These are phyloP conservation scores for Epinephelus cyanopodus DNA, from an alignment of 2,113 vertebrate species.

Conservation along the genomic window DNA sequence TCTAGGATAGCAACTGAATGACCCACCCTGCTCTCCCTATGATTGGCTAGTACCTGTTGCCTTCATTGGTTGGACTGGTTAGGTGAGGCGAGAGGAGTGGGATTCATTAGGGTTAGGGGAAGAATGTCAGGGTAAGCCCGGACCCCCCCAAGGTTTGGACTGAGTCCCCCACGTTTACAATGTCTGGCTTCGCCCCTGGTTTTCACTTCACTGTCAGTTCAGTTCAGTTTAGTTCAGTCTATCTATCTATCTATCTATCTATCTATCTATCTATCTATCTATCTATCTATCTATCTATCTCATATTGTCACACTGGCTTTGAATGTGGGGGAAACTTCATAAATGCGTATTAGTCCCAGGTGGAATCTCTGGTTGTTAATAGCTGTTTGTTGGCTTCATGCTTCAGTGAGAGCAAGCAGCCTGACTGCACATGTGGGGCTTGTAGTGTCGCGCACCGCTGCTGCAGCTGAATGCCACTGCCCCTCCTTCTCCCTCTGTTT, in stretches of 20 bases:
- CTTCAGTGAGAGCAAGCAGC: conserved; percentile 31
- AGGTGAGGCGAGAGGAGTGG: no score
- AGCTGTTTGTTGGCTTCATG: conserved; percentile 47
- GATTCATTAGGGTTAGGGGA: no score
- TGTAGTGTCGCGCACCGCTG: background rate
- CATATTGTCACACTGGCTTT: background rate
- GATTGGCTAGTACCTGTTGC: no score
- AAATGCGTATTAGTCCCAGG: conserved; percentile 15
- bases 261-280: background rate
- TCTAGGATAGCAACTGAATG: no score
- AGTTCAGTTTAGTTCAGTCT: no score
- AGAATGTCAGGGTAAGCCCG: no score
- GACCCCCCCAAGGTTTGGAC: no score
- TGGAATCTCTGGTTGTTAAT: conserved; percentile 38
- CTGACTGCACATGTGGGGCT: conserved; percentile 28
- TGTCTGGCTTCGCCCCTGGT: no score
- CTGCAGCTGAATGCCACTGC: conserved; percentile 20
- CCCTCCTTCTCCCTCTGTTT: conserved; percentile 8
- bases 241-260: background rate
- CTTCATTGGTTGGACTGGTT: no score
- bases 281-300: background rate
- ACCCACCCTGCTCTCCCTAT: no score
- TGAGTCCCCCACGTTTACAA: no score
- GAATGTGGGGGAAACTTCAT: background rate
- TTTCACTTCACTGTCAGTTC: no score